These are phyloP conservation scores for Eutrigla gurnardus DNA, from an alignment of 2,797 vertebrate species.

Conservation along the genomic window DNA sequence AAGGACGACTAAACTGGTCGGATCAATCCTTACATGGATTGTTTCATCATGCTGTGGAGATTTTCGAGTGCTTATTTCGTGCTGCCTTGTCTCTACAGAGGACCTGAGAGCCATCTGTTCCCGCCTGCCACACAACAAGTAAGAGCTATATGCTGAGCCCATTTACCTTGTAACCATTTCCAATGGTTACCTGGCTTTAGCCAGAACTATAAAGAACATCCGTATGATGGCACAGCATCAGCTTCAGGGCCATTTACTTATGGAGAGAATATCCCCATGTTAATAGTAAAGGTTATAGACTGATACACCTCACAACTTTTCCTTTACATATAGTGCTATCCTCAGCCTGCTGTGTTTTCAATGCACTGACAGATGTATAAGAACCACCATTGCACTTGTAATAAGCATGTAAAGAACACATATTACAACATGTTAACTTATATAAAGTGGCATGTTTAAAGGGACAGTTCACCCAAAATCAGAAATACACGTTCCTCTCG, in stretches of 20 bases:
- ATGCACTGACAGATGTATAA: neutral
- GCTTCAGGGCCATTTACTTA: neutral
- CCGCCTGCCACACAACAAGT: slow-evolving; percentile 87
- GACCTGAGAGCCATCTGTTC: slow-evolving; percentile 84
- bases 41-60: neutral
- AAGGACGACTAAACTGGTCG: neutral
- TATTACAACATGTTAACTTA: neutral
- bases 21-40: neutral
- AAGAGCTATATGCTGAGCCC: slow-evolving; percentile 47
- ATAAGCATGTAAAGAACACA: neutral
- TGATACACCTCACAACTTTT: neutral
- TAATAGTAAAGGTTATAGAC: no score
- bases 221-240: neutral
- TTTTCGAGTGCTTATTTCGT: neutral
- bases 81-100: slow-evolving; percentile 70
- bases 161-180: neutral
- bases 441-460: neutral
- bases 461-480: neutral
- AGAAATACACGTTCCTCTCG: neutral
- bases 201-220: neutral
- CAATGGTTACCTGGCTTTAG: neutral
- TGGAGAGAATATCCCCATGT: neutral
- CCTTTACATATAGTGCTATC: neutral
- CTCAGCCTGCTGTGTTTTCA: neutral
- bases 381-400: neutral